Evolutionary conservation across 2,888 invertebrate species (phyloP), one percentile per base, ranked within the genome.

Genomic region (Dynastes hyllus): DNA sequence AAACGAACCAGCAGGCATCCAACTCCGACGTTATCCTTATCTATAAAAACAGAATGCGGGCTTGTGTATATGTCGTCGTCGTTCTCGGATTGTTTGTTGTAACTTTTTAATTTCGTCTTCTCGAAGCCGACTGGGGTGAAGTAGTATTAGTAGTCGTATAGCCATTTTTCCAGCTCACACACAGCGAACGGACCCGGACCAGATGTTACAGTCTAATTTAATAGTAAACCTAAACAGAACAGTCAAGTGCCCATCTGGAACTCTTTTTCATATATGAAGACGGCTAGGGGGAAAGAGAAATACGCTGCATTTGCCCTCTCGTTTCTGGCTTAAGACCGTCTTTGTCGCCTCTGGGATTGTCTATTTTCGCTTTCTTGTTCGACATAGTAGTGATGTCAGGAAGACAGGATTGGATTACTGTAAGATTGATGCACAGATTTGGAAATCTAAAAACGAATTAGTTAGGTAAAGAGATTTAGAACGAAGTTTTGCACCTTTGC

Each of bases 161-260:
- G n/a, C 4, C 53, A n/a, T 16, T 5, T n/a, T 22, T 37, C 16
- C 16, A 8, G 22, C 45, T 16, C 67, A 50, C 67, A 67, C 11
- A 67, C 50, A 67, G 66, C 67, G 77, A 67, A 16, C 27, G 50
- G 65, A 58, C 73, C 45, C 45, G 45, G 45, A 40, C 78, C 78
- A 78, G 78, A 78, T 78, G 78, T 78, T 78, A 58, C 71, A 69
- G 61, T 78, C 78, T 78, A 81, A 76, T 76, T 77, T 81, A 81
- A 80, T 82, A 82, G 81, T 82, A 81, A 81, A 81, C 81, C 80
- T 79, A 80, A 82, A 81, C 81, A 81, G 81, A 80, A 71, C 80
- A 82, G 82, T 82, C 81, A 81, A 81, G 78, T 76, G 76, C 80
- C 78, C 82, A 82, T 82, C 82, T 82, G 82, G 82, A 81, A 58